phyloP scores from a whole-genome alignment of 2,888 invertebrate genomes.

The Beris morrisii region DNA sequence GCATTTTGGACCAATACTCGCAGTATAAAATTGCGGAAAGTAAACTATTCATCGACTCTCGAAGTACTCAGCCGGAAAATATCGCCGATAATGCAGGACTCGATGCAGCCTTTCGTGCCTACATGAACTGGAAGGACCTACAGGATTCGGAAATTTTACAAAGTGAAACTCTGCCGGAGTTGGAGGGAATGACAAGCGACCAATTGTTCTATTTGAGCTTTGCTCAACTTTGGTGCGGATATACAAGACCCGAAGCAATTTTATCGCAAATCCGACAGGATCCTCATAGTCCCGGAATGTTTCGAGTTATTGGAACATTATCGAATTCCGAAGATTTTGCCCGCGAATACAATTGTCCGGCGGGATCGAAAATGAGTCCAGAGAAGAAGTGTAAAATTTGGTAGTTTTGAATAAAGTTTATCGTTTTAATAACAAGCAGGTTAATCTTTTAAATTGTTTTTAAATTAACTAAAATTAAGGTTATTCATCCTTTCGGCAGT shows the following conservation, averaged over 20 bases:
- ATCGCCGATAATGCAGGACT: conserved; percentile 92
- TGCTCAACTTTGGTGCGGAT: conserved; percentile 77
- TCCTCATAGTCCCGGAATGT: conserved; percentile 75
- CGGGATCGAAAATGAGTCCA: conserved; percentile 72
- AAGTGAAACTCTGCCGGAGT: conserved; percentile 65
- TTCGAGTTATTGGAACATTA: conserved; percentile 70
- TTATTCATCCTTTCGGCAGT: too few species aligned
- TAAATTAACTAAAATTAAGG: too few species aligned
- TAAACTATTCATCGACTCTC: conserved; percentile 67
- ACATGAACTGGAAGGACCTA: conserved; percentile 63
- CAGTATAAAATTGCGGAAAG: conserved; percentile 75
- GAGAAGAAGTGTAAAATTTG: conserved; percentile 70
- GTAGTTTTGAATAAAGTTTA: conserved; percentile 49
- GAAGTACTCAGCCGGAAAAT: conserved; percentile 78
- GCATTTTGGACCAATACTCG: conserved; percentile 79
- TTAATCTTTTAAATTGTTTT: too few species aligned
- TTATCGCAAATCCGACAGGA: conserved; percentile 72
- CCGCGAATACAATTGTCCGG: conserved; percentile 65
- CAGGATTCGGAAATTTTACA: conserved; percentile 46
- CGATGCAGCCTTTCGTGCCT: conserved; percentile 82
- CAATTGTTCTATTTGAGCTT: conserved; percentile 85
- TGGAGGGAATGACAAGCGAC: conserved; percentile 68
- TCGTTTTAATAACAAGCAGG: too few species aligned
- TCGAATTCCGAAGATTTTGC: conserved; percentile 74
- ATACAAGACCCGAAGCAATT: conserved; percentile 73